Evolutionary conservation across 2,113 vertebrate species (phyloP).

Genomic region (Heterochromis multidens): DNA sequence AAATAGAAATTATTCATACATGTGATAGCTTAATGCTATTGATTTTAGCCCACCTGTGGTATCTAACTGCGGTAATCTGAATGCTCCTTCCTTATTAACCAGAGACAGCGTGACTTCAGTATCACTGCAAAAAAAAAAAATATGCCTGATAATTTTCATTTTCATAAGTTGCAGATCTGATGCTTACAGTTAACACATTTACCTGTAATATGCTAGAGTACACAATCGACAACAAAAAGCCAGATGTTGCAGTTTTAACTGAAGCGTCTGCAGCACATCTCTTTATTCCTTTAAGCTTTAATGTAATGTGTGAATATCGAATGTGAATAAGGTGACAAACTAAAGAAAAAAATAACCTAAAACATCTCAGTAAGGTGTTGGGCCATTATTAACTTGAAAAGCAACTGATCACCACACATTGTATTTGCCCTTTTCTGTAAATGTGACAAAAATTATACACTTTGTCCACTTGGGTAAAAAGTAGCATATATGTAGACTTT

Average conservation of each 20-base stretch:
- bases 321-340: neutral
- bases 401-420: fast-evolving
- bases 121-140: neutral
- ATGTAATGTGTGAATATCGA: neutral
- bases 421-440: neutral
- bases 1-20: neutral
- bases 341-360: neutral
- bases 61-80: neutral
- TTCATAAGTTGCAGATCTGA: neutral
- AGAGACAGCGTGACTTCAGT: neutral
- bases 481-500: neutral
- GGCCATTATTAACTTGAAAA: neutral
- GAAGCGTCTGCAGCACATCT: neutral
- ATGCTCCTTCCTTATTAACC: neutral
- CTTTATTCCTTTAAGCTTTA: neutral
- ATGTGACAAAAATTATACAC: neutral
- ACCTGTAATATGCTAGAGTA: neutral
- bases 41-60: neutral
- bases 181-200: neutral
- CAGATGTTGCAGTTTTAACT: neutral
- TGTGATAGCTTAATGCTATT: neutral
- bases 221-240: neutral
- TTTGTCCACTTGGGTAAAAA: neutral
- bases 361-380: neutral
- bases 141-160: neutral